Conservation (phyloP, 2,797 vertebrate genomes). For the Euphonia xanthogaster region DNA sequence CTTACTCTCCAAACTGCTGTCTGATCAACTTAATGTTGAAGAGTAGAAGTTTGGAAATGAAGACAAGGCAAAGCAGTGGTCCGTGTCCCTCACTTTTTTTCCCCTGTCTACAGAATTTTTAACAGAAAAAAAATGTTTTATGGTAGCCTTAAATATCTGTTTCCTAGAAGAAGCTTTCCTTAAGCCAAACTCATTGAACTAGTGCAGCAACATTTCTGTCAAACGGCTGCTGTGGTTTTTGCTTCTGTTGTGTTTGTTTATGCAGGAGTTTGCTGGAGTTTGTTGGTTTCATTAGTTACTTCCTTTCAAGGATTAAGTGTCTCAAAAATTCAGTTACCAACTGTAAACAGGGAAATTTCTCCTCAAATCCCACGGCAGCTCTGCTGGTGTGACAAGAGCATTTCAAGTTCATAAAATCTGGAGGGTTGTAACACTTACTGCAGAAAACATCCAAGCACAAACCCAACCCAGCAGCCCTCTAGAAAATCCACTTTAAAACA, state of each 20-base stretch:
- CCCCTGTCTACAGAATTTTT: background rate
- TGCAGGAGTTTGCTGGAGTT: conserved; percentile 15
- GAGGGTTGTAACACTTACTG: background rate
- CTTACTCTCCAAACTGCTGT: background rate
- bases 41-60: background rate
- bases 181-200: background rate
- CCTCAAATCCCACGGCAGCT: background rate
- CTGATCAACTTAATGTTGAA: background rate
- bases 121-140: background rate
- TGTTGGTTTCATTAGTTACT: conserved; percentile 50
- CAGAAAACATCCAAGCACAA: background rate
- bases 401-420: background rate
- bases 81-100: background rate
- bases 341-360: conserved; percentile 5
- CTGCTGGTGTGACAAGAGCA: background rate
- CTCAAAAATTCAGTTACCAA: background rate
- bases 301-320: conserved; percentile 46
- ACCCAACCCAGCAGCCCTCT: background rate
- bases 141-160: background rate
- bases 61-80: background rate
- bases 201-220: background rate
- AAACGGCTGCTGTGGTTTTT: conserved; percentile 34
- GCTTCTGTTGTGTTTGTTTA: conserved; percentile 53
- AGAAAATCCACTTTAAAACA: background rate
- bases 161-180: background rate